Base-by-base conservation (phyloP, 2,113 vertebrate species). In the Peromyscus californicus region DNA sequence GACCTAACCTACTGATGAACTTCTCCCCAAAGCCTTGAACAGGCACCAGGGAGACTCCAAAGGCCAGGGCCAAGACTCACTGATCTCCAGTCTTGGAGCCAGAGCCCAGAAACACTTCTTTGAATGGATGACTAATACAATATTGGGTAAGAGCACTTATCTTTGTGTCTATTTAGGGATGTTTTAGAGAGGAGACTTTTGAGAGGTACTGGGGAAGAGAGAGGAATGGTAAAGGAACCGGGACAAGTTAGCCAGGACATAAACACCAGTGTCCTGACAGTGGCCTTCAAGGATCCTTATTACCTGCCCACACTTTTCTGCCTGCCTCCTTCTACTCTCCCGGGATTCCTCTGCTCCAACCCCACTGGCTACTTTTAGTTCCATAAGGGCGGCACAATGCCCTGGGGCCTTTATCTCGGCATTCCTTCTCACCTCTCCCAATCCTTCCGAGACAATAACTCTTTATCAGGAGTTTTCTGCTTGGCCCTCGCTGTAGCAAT, bases 281-380 rank as follows among this genome's bases (percentile, higher is more conserved):
- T 0, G 36, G 15, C 24, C 26, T 15, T 24, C 0, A 10, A 42
- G 26, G 63, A 3, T 61, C 59, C 1, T 1, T 2, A 0, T 2
- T 2, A 6, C 10, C 70, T 45, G 45, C 33, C 59, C 31, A 51
- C 19, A 36, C 72, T 72, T 29, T 36, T 75, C 48, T 13, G 51
- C 2, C 63, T 39, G 0, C 31, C 15, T 51, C 65, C 29, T 19
- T 61, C 57, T 39, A 1, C 69, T 1, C 12, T 17, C 7, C 42
- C 33, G 51, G 51, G 0, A 0, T 1, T n/a, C 42, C 51, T 39
- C 48, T 36, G 26, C 7, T 85, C 57, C 69, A 88, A 9, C 19
- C 16, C 72, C 4, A 67, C 2, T 0, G 51, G 21, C 67, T 65
- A 9, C 65, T 33, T 78, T 39, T 15, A 59, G 22, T 0, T 42